Evolutionary conservation across 2,888 invertebrate genomes (phyloP), one percentile per base, ranked within the genome.

Genomic region (Chirona hameri): DNA sequence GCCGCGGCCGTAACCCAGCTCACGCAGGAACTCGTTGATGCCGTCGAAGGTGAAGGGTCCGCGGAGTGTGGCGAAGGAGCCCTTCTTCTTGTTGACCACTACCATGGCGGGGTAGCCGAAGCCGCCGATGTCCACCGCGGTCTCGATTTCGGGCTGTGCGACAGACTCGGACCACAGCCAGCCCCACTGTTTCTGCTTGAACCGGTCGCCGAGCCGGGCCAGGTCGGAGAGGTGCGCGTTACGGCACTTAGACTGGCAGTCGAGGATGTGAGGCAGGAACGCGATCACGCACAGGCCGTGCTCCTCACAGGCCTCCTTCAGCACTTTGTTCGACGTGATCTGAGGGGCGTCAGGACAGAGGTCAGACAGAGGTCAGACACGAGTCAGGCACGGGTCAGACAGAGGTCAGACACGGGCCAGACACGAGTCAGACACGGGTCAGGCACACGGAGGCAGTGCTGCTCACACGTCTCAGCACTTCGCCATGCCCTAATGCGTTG

Each of bases 101-200:
- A 97, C 98, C 93, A 99, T 93, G 0, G 99, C 98, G 1, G 99
- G 99, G 89, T 99, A 99, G 18, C 99, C 99, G 89, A 99, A 99
- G 93, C 91, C 99, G 84, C 99, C 99, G 85, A 99, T 94, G 87
- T 97, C 99, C 60, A 99, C 88, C 0, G 96, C 92, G 84, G 93
- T 93, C 88, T 99, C 99, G 29, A 99, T 88, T 0, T 93, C 91
- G 0, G 90, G 88, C 88, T 99, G 98, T 1, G 93, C 91, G 18
- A 93, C 95, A 76, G 96, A 98, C 88, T 99, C 98, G 1, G 95
- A 89, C 99, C 99, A 99, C 21, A 95, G 90, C 98, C 98, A 99
- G 84, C 91, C 90, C 87, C 86, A 86, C 90, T 93, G 91, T 88
- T 97, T 96, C 89, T 93, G 93, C 90, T 98, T 98, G 90, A 93